phyloP scores from a whole-genome alignment of 2,888 invertebrate genomes.

The Ochropleura plecta region DNA sequence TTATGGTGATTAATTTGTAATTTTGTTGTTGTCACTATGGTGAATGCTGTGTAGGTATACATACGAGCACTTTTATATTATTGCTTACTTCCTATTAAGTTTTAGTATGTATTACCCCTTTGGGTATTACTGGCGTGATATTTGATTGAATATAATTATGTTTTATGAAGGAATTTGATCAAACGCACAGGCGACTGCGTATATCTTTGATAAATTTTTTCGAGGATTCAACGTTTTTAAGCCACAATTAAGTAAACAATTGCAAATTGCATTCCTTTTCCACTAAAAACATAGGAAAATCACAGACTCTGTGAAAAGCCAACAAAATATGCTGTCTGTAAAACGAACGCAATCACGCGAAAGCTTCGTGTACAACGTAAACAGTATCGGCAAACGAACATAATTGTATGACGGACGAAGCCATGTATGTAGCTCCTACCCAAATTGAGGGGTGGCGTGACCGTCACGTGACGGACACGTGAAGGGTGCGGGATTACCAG shows the following conservation, averaged over 20 bases:
- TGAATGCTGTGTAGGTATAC: no score
- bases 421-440: constrained; percentile 69
- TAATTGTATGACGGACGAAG: constrained; percentile 62
- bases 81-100: no score
- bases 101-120: no score
- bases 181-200: background rate
- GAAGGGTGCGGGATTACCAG: constrained; percentile 49
- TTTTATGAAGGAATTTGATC: constrained; percentile 8
- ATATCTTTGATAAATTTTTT: constrained; percentile 8
- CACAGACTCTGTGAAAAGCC: background rate
- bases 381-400: constrained; percentile 31
- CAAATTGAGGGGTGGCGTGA: constrained; percentile 67
- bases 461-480: constrained; percentile 59
- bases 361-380: constrained; percentile 40
- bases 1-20: no score
- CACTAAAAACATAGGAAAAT: background rate
- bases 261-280: background rate
- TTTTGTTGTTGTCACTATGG: no score
- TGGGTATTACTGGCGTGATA: no score
- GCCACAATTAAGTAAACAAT: background rate
- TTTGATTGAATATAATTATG: no score
- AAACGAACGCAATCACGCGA: constrained; percentile 36
- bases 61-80: no score
- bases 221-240: background rate
- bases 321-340: constrained; percentile 24